Evolutionary conservation across 2,113 vertebrate genomes (phyloP), one percentile per base, ranked within the genome.

Genomic region (Sterna hirundo): DNA sequence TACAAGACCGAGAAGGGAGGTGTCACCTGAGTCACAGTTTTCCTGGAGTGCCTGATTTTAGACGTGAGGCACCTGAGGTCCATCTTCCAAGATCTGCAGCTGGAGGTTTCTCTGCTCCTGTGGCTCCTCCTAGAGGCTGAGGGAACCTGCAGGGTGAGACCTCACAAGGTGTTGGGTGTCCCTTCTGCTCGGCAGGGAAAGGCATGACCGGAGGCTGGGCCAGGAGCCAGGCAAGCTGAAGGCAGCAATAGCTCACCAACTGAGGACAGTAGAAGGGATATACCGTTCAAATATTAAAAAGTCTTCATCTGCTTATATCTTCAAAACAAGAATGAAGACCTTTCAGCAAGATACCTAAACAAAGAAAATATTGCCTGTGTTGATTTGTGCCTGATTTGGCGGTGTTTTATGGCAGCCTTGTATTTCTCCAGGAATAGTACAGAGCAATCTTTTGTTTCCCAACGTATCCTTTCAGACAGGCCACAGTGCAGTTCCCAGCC

Each of bases 191-290:
- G 3, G 7, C 18, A 60, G 29, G 34, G 26, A 62, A 62, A 52
- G 8, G 19, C 38, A 5, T 0, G 4, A 19, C 5, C 3, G 0
- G 4, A n/a, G 19, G 2, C 7, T 62, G n/a, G 17, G 13, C 34
- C 30, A 34, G 49, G 19, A 52, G 26, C 34, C 66, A 44, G 22
- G 20, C 4, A 54, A 26, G 11, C 4, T 25, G 21, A 58, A 32
- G 15, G 29, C 13, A 57, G 21, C 6, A 34, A 21, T 2, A 15
- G 30, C n/a, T 79, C 42, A 49, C 9, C n/a, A 44, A 29, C 1
- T 83, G 38, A 10, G 90, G n/a, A 27, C 2, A 83, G 9, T 5
- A 57, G 13, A 66, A 60, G 7, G 9, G 21, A 87, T 15, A 40
- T 5, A 49, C 17, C 19, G 26, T 5, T 4, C 65, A 79, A 82